Conservation (phyloP, 2,888 invertebrate genomes). For the Dasypogon diadema region DNA sequence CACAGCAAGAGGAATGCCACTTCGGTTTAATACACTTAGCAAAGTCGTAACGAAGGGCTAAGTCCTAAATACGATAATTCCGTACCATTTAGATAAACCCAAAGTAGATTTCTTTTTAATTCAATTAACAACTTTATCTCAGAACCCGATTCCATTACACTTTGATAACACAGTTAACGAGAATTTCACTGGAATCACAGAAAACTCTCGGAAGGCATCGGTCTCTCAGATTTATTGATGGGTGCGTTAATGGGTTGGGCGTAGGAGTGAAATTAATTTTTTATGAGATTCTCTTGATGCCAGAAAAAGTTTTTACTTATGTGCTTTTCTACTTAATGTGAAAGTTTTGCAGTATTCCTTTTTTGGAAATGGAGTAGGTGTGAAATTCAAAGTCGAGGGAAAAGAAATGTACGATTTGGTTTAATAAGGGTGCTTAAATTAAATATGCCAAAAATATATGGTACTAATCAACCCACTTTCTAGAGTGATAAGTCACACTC, state of each 20-base stretch:
- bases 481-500: too few species aligned
- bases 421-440: too few species aligned
- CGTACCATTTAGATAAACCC: constrained; percentile 55
- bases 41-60: constrained; percentile 49
- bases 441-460: too few species aligned
- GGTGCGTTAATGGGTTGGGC: constrained; percentile 49
- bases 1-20: constrained; percentile 1
- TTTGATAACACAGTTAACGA: constrained; percentile 52
- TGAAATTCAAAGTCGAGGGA: too few species aligned
- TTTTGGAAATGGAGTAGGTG: too few species aligned
- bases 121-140: constrained; percentile 56
- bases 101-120: constrained; percentile 56
- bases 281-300: constrained; percentile 16
- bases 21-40: constrained; percentile 48
- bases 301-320: neutral
- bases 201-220: constrained; percentile 1
- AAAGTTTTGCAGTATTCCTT: neutral
- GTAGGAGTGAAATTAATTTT: constrained; percentile 30
- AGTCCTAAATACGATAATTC: constrained; percentile 55
- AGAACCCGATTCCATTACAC: constrained; percentile 51
- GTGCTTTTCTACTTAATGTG: neutral
- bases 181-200: constrained; percentile 41
- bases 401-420: too few species aligned
- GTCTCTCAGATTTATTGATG: constrained; percentile 38
- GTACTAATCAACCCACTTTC: too few species aligned